Evolutionary conservation across 2,888 invertebrate genomes (phyloP), one percentile per base, ranked within the genome.

Genomic region (Gari tellinella): DNA sequence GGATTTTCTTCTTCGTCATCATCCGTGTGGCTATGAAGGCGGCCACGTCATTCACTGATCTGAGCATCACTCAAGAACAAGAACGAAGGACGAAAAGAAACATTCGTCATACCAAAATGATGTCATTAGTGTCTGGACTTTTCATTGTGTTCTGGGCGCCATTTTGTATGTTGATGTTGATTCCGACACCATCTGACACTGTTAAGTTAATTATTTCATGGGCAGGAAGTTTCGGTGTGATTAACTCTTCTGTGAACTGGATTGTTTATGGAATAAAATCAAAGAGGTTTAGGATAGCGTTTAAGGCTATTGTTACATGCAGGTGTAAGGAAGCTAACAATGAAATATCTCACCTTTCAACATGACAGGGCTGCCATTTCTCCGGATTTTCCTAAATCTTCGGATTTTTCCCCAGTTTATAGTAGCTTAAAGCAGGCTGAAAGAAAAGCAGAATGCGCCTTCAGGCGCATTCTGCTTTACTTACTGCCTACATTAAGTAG

Each of bases 141-240:
- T 68, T 68, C 31, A 56, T 68, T 4, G n/a, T 68, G 5, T 68
- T 68, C 46, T 68, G 68, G 68, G 48, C 23, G 38, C 55, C 55
- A 38, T 55, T 23, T 55, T 55, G 55, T 41, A 15, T 55, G 2
- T 25, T 19, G 15, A 2, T 40, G 12, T 40, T 55, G 5, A 41
- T 55, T 19, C 40, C 41, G 8, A 15, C n/a, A 2, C 23, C 38
- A 38, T 23, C 19, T 10, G 41, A 55, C 7, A 4, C 12, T 3
- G 8, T 55, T 17, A 15, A 21, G 17, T 15, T 40, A 12, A 38
- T 55, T 15, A 19, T 23, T 17, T 23, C 17, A 23, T 55, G 55
- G 55, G 7, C 40, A n/a, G 38, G 40, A 5, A 40, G 55, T 19
- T 17, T 55, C 5, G 55, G 55, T 1, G 12, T 55, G 14, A 55